These are phyloP conservation scores for Agrenia bidenticulata DNA, from an alignment of 2,888 invertebrate genomes.

Conservation along the genomic window DNA sequence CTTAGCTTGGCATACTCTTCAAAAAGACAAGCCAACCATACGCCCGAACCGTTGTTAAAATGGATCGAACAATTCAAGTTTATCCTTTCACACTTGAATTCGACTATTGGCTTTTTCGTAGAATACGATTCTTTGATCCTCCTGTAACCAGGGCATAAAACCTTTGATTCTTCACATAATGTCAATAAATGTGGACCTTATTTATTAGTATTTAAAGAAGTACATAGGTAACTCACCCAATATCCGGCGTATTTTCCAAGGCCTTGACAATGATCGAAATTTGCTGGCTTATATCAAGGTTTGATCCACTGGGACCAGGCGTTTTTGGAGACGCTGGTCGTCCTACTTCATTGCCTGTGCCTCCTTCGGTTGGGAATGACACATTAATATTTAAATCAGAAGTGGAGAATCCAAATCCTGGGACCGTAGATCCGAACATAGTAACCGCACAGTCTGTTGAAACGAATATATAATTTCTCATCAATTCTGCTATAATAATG, in stretches of 20 bases:
- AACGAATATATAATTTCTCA: not conserved
- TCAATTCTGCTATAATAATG: not conserved
- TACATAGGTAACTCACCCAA: not conserved
- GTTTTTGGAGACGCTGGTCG: no score
- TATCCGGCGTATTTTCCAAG: not conserved
- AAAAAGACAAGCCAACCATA: slow-evolving; percentile 53
- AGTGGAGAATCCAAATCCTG: slow-evolving; percentile 56
- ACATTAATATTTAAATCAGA: slow-evolving; percentile 57
- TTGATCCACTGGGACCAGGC: no score
- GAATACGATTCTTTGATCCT: no score
- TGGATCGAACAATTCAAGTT: slow-evolving; percentile 56
- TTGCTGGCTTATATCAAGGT: no score
- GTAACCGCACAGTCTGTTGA: slow-evolving; percentile 53
- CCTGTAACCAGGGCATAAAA: no score
- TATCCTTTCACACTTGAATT: no score
- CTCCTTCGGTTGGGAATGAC: no score
- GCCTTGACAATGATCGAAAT: not conserved
- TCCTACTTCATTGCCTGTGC: not conserved
- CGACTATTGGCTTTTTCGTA: no score
- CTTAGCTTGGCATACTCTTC: slow-evolving; percentile 54
- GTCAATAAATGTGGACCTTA: slow-evolving; percentile 41
- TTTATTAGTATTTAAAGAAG: not conserved
- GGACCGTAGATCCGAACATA: slow-evolving; percentile 58
- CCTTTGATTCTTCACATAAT: no score
- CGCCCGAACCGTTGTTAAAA: slow-evolving; percentile 55